phyloP scores from a whole-genome alignment of 2,113 vertebrate genomes.

The Cyrtonyx montezumae region DNA sequence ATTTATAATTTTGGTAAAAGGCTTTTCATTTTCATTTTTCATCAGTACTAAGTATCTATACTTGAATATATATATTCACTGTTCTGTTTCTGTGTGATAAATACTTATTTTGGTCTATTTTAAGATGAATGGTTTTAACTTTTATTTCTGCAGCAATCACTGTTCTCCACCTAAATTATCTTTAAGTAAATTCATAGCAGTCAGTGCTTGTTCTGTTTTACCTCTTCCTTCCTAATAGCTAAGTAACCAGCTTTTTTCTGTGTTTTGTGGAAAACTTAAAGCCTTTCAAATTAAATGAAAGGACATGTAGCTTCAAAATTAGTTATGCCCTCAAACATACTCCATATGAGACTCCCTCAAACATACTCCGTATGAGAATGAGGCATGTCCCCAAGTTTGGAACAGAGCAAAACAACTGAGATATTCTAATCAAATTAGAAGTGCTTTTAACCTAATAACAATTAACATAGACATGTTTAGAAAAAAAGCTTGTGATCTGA shows the following conservation, averaged over 20 bases:
- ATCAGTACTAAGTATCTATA: not conserved
- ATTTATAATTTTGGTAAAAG: constrained; percentile 43
- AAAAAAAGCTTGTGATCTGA: not conserved
- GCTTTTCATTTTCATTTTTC: constrained; percentile 1
- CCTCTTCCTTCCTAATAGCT: not conserved
- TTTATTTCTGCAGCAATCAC: not conserved
- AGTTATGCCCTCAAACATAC: not conserved
- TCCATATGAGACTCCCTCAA: not conserved
- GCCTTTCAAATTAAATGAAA: not conserved
- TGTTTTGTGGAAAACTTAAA: not conserved
- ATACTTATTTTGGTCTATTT: not conserved
- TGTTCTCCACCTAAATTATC: not conserved
- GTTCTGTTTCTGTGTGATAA: not conserved
- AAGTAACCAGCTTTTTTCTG: not conserved
- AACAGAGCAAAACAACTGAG: not conserved
- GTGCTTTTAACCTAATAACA: not conserved
- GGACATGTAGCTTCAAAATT: not conserved
- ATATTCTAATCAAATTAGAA: not conserved
- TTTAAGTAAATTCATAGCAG: not conserved
- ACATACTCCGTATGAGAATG: not conserved
- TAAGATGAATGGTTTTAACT: not conserved
- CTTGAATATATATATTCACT: not conserved
- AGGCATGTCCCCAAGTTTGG: not conserved
- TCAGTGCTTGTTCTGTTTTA: not conserved
- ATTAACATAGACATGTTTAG: not conserved